Evolutionary conservation across 1,140 invertebrate species (phyloP), one percentile per base, ranked within the genome.

Genomic region (Drosophila fuyamai): DNA sequence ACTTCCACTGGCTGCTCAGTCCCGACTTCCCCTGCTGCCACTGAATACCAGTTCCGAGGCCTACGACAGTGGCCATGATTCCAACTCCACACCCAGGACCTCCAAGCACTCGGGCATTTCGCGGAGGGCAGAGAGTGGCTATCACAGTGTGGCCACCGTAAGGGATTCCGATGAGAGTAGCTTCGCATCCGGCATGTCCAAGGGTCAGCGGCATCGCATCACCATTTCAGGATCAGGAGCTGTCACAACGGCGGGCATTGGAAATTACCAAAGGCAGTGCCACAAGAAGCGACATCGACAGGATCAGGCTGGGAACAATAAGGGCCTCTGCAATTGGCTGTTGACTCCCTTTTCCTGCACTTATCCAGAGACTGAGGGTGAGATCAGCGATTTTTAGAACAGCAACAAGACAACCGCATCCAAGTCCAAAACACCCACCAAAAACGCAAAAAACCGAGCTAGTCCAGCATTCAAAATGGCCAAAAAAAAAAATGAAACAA

Each of bases 101-200:
- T 95, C 96, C 2, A 96, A 96, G 91, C 95, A 96, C 70, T 96
- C 96, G 61, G 95, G 95, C 0, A 94, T 96, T 10, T 96, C 95
- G 0, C 93, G 95, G 77, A 94, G 95, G 16, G 96, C 96, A 1
- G 96, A 97, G 91, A 97, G 97, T 85, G 97, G 97, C 2, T 98
- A 98, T 89, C 97, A 98, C 81, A 97, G 83, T 82, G 96, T 98
- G 60, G 92, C 92, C 12, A 92, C 92, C 0, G 95, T 97, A 1
- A 93, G 97, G 71, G 97, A 98, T 80, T 97, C 96, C 57, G 96
- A 97, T 80, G 96, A 96, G 46, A 97, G 96, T n/a, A 97, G 96
- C 68, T 95, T 97, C 68, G 96, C 96, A 46, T 97, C 96, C 8
- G 96, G 96, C 71, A 95, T 48, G 95, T 95, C 53, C 91, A 96